A percentile compares a stretch with the other conserved stretches of the same genome.
phyloP scores from a whole-genome alignment of 2,888 invertebrate species.

The Chymomyza procnemis region DNA sequence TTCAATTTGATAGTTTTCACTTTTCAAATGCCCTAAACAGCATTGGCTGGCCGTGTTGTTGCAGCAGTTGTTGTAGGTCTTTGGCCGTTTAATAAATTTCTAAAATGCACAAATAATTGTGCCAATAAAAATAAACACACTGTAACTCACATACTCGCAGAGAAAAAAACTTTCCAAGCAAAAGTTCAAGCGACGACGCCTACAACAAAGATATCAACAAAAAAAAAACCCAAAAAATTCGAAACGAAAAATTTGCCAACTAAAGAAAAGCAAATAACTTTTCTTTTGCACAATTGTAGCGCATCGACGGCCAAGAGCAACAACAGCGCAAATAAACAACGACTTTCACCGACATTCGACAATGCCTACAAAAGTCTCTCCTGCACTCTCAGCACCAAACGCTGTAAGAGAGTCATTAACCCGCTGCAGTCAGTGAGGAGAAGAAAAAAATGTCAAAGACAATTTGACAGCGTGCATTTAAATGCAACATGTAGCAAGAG shows the following conservation, averaged over 20 bases:
- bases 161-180: slow-evolving; percentile 58
- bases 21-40: slow-evolving; percentile 28
- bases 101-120: slow-evolving; percentile 72
- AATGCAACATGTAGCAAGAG: slow-evolving; percentile 30
- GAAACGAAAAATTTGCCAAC: slow-evolving; percentile 47
- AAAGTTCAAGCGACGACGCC: slow-evolving; percentile 68
- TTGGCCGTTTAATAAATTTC: slow-evolving; percentile 67
- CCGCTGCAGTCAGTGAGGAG: slow-evolving; percentile 23
- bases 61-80: slow-evolving; percentile 30
- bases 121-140: slow-evolving; percentile 70
- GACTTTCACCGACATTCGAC: slow-evolving; percentile 67
- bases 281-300: slow-evolving; percentile 72
- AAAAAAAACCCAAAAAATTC: slow-evolving; percentile 32
- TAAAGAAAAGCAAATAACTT: slow-evolving; percentile 54
- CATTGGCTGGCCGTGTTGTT: neutral
- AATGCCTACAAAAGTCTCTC: neutral
- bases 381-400: neutral
- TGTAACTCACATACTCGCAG: slow-evolving; percentile 13
- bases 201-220: slow-evolving; percentile 43
- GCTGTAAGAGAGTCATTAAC: slow-evolving; percentile 42
- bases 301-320: slow-evolving; percentile 34
- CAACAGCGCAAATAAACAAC: neutral
- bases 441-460: slow-evolving; percentile 60
- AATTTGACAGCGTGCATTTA: slow-evolving; percentile 60
- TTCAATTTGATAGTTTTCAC: slow-evolving; percentile 45